These are phyloP conservation scores for Brachystomella parvula DNA, from an alignment of 1,140 invertebrate genomes.

Conservation along the genomic window DNA sequence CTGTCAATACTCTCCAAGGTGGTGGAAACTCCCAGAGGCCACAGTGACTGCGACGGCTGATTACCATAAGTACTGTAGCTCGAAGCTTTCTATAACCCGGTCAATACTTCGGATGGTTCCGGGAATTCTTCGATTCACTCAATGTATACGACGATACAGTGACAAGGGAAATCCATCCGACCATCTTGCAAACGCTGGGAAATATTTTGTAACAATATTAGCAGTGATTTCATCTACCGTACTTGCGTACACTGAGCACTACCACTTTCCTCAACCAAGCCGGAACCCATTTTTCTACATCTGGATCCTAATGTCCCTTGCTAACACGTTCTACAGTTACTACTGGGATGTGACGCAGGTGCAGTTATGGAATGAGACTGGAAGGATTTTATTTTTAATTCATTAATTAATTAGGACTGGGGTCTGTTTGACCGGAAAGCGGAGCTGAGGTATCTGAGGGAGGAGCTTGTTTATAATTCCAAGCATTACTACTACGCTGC, in stretches of 20 bases:
- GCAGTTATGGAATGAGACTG: no score
- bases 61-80: not conserved
- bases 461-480: conserved; percentile 57
- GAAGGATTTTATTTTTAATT: no score
- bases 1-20: not conserved
- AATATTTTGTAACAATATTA: conserved; percentile 96
- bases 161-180: conserved; percentile 60
- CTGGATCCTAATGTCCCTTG: conserved; percentile 64
- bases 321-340: conserved; percentile 76
- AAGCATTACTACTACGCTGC: conserved; percentile 90
- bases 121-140: conserved; percentile 95
- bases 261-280: not conserved
- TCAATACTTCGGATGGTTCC: conserved; percentile 83
- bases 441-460: conserved; percentile 47
- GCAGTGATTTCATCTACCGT: conserved; percentile 75
- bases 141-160: conserved; percentile 88
- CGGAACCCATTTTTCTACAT: conserved; percentile 73
- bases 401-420: no score
- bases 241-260: not conserved
- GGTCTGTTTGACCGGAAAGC: conserved; percentile 83
- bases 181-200: conserved; percentile 93
- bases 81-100: conserved; percentile 45
- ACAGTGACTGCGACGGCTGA: not conserved
- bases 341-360: conserved; percentile 95
- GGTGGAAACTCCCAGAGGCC: not conserved